phyloP scores from a whole-genome alignment of 2,888 invertebrate genomes.

The Andrena praecox region DNA sequence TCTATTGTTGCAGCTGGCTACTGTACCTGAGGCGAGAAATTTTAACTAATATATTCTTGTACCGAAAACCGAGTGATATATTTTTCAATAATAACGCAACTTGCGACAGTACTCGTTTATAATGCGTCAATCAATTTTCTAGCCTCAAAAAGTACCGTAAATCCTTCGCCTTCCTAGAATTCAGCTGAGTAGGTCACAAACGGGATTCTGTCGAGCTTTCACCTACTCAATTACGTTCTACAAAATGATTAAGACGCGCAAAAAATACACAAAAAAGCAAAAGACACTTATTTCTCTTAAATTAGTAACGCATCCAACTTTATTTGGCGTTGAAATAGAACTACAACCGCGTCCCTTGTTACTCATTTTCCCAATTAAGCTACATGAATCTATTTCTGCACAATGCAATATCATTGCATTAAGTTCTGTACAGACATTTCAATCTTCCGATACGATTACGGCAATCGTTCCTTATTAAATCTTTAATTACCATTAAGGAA shows the following conservation, averaged over 20 bases:
- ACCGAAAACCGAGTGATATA: neutral
- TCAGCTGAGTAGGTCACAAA: neutral
- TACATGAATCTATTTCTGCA: constrained; percentile 21
- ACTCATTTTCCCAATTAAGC: constrained; percentile 11
- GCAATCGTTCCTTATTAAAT: neutral
- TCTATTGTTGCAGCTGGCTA: neutral
- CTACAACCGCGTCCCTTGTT: too few species aligned
- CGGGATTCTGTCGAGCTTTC: constrained; percentile 5
- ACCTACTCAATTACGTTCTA: neutral
- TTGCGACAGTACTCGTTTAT: neutral
- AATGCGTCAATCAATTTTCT: neutral
- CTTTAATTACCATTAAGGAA: too few species aligned
- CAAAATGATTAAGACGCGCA: neutral
- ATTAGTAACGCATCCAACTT: neutral
- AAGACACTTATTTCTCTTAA: neutral
- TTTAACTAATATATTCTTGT: constrained; percentile 8
- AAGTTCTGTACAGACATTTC: neutral
- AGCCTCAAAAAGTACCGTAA: constrained; percentile 4
- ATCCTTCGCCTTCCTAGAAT: neutral
- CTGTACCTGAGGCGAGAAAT: neutral
- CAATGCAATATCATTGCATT: neutral
- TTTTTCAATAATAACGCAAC: constrained; percentile 6
- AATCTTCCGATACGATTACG: neutral
- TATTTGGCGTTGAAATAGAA: neutral
- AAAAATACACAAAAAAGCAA: neutral